A percentile compares a stretch with the other conserved stretches of the same genome.
Evolutionary conservation across 1,140 invertebrate genomes (phyloP).

Genomic region (Monomorium pharaonis): DNA sequence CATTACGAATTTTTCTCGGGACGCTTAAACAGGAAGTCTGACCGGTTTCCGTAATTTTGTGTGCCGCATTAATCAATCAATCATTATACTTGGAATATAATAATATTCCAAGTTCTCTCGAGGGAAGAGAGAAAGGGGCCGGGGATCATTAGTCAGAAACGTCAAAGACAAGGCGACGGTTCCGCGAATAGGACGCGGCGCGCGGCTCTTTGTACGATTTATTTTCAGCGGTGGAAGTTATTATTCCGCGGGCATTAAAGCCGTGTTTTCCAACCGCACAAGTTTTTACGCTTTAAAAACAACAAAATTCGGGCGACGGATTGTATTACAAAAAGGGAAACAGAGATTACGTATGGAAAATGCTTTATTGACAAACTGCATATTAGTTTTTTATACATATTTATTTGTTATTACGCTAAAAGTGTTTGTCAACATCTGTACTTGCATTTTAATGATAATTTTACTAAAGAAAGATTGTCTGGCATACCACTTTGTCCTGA

Average conservation of each 20-base stretch:
- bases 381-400: background rate
- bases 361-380: background rate
- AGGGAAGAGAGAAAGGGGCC: background rate
- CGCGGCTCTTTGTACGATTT: conserved; percentile 42
- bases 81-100: conserved; percentile 72
- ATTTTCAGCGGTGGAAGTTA: conserved; percentile 47
- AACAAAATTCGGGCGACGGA: conserved; percentile 1
- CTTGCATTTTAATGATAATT: background rate
- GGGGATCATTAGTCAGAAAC: conserved; percentile 67
- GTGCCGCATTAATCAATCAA: conserved; percentile 72
- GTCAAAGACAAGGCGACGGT: conserved; percentile 65
- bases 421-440: background rate
- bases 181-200: conserved; percentile 12
- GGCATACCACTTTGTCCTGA: too few species aligned
- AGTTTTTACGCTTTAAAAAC: conserved; percentile 42
- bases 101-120: conserved; percentile 28
- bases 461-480: too few species aligned
- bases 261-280: conserved; percentile 29
- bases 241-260: conserved; percentile 53
- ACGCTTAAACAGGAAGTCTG: conserved; percentile 42
- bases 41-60: conserved; percentile 68
- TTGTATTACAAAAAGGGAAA: background rate
- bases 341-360: background rate
- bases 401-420: background rate
- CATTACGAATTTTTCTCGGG: conserved; percentile 39